Evolutionary conservation across 2,113 vertebrate genomes (phyloP), one percentile per base, ranked within the genome.

Genomic region (Erpornis zantholeuca): DNA sequence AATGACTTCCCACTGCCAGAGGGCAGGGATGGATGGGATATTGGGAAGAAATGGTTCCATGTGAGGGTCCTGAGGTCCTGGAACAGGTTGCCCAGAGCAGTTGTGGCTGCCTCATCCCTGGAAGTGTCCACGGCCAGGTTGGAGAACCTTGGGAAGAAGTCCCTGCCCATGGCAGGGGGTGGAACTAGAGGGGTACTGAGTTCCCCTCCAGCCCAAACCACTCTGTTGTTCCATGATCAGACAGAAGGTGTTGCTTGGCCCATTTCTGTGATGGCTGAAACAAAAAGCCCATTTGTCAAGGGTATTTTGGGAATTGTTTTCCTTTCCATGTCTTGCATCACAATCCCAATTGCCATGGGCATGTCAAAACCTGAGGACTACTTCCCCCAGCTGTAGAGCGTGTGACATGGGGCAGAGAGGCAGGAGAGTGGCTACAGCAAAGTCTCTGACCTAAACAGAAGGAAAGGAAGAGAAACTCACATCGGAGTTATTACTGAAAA

Each of bases 11-110:
- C 40, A 49, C 10, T 42, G 31, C 20, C 18, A 56, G 12, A 77
- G 35, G 28, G 6, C 8, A 28, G 35, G n/a, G 6, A 7, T 33
- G 18, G 70, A 10, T 54, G 25, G 25, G 40, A 63, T 49, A 24
- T 28, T 36, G 19, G 20, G 45, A 11, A 66, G 28, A 1, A 73
- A 59, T 66, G 7, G 1, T 11, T 56, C 12, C 21, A 31, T 82
- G 24, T 0, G 18, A 54, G 14, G 11, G 4, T 40, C 38, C 4
- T 0, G 0, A 60, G 40, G 20, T 1, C n/a, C 54, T 61, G 70
- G 63, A 47, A 54, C 17, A 61, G 53, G 24, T 1, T 88, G 59
- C 36, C 22, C 60, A 73, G 68, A 59, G 60, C 0, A 90, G 40
- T 40, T 82, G 70, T 7, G 70, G 47, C 29, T 82, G 40, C 25